Base-by-base conservation (phyloP, 2,888 invertebrate genomes). In the Trileptium ribeirensis region DNA sequence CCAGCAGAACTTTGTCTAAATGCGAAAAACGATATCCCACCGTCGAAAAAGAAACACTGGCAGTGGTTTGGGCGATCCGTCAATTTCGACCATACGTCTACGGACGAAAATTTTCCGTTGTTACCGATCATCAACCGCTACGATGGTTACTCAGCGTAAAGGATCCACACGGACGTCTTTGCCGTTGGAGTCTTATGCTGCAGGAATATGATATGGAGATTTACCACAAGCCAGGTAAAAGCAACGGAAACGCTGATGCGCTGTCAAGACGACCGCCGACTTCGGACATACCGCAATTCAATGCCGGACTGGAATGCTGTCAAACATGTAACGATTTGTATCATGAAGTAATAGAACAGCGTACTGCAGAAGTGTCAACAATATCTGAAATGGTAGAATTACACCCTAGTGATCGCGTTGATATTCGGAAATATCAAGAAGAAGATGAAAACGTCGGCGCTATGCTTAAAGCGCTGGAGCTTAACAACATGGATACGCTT, bases 81-180 rank as follows among this genome's bases (percentile, higher is more conserved):
- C 88, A 89, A 82, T 90, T 89, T 80, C 81, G 88, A n/a, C 87
- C 87, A 0, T 90, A 89, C 81, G 83, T 90, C 0, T 89, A 89
- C 74, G 86, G 87, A 0, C 39, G 84, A 33, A 8, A 8, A 19
- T 70, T 70, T 70, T 33, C 70, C 15, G 70, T 70, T 33, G 31
- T 70, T 15, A 70, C 70, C 8, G 70, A 70, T 36, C 36, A 36
- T 29, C 70, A 70, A n/a, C 15, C 70, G 3, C 70, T 70, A 36
- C 29, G 36, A n/a, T 70, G 70, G 8, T 70, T 70, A 29, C 8
- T 70, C 3, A 33, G 33, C 36, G 36, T 70, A 19, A 70, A 70
- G 29, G 36, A 70, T 70, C 70, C 70, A 36, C 36, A 19, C 8
- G 70, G 33, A 19, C 29, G 70, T 33, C 29, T 70, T 15, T 33